Conservation (phyloP, 1,140 invertebrate species). For the Cataglyphis hispanica region DNA sequence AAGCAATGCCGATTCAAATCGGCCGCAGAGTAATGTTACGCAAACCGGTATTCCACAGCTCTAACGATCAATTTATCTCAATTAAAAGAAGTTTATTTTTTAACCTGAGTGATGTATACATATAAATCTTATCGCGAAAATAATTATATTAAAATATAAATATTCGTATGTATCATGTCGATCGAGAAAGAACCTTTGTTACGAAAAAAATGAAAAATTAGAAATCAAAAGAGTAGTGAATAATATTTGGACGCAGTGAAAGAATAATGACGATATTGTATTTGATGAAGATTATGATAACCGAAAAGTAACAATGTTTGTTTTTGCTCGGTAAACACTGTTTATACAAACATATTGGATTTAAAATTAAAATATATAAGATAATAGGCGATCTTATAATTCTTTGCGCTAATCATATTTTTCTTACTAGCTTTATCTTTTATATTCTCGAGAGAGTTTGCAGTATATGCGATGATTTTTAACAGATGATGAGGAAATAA, state of each 20-base stretch:
- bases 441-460: background rate
- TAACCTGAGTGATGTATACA: too few species aligned
- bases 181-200: background rate
- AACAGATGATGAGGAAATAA: background rate
- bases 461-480: slow-evolving; percentile 1
- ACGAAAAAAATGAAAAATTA: background rate
- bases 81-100: background rate
- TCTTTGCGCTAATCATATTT: background rate
- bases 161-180: background rate
- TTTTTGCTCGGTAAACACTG: slow-evolving; percentile 5
- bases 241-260: background rate
- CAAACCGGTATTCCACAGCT: background rate
- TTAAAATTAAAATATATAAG: slow-evolving; percentile 43
- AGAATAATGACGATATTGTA: background rate
- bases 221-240: background rate
- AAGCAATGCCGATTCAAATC: slow-evolving; percentile 32
- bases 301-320: background rate
- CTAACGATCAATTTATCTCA: background rate
- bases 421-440: background rate
- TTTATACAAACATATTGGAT: slow-evolving; percentile 15
- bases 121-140: too few species aligned
- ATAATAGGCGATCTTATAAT: slow-evolving; percentile 17
- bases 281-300: slow-evolving; percentile 35
- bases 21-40: background rate
- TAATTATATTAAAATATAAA: background rate